Base-by-base conservation (phyloP, 2,888 invertebrate genomes). In the Perizoma affinitatum region DNA sequence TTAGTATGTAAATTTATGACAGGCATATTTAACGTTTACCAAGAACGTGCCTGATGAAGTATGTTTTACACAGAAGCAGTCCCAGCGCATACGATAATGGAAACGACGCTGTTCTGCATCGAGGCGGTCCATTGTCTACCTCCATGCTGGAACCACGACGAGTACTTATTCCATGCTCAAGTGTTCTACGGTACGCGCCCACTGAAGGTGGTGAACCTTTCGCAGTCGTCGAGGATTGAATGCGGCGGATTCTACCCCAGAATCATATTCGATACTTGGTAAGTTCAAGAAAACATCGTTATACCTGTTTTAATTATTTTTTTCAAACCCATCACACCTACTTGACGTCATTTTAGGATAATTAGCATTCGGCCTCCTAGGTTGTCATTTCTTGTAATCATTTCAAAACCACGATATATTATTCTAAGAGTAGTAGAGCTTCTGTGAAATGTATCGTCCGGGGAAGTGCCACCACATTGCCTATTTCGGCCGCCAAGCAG, bases 231-330 rank as follows among this genome's bases (percentile, higher is more conserved):
- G 1, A 93, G 94, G 58, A 93, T 94, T 41, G 94, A 95, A 70
- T 93, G 94, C 48, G 94, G 93, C 0, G 96, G 95, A 2, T 95
- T 97, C 79, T 97, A 97, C 85, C 94, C 96, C 0, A 94, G 97
- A 70, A 94, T 98, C 58, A 94, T 96, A 71, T 98, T 98, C 87
- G 97, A 98, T 81, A 95, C 96, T 54, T 98, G 98, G 97, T 97
- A 76, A 90, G 38, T 46, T 1, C 7, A 6, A 7, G 22, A 22
- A 22, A 22, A 22, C 22, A 22, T 22, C 22, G 1, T 22, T 22
- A 22, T 22, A 22, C 22, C 3, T 22, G 22, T 22, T 22, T 22
- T 22, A 22, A 22, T 22, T n/a, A 3, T 22, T 22, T 22, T 22
- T 22, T 3, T 22, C 3, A 2, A 22, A 22, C 22, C 22, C 22